A percentile compares a stretch with the other conserved stretches of the same genome.
phyloP scores from a whole-genome alignment of 2,797 vertebrate genomes.

The Phrynocephalus guinanensis region DNA sequence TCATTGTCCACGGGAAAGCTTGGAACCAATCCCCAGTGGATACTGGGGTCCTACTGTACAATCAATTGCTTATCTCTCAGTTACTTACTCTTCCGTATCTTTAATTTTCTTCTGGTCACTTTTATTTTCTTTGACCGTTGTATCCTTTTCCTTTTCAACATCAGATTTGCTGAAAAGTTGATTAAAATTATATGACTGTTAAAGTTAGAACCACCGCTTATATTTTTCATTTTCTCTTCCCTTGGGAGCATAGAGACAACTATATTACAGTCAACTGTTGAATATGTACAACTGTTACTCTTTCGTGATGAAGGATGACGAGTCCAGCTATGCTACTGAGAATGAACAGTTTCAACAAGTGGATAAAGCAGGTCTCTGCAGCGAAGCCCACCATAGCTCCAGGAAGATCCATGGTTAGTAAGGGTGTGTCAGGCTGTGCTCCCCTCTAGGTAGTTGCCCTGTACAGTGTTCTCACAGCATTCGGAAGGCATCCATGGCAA shows the following conservation, averaged over 20 bases:
- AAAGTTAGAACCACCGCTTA: slow-evolving; percentile 75
- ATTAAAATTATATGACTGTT: slow-evolving; percentile 37
- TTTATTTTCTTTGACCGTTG: slow-evolving; percentile 77
- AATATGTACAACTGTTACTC: slow-evolving; percentile 11
- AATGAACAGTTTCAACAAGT: neutral
- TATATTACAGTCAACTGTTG: neutral
- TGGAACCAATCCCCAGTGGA: no score
- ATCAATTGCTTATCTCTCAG: neutral
- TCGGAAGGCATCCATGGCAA: neutral
- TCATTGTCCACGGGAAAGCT: no score
- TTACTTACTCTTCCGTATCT: slow-evolving; percentile 74
- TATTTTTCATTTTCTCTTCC: slow-evolving; percentile 80
- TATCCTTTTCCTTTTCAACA: slow-evolving; percentile 79
- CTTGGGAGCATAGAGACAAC: slow-evolving; percentile 52
- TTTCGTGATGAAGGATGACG: neutral
- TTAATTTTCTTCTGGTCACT: slow-evolving; percentile 78
- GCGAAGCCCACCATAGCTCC: no score
- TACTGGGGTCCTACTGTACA: no score
- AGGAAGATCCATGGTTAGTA: neutral
- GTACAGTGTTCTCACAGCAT: neutral
- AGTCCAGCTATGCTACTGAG: slow-evolving; percentile 18
- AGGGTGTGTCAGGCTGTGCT: neutral
- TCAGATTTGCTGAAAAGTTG: slow-evolving; percentile 79
- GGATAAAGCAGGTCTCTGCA: neutral
- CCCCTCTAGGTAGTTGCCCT: neutral